phyloP scores from a whole-genome alignment of 2,888 invertebrate species.

The Dinocampus coccinellae region DNA sequence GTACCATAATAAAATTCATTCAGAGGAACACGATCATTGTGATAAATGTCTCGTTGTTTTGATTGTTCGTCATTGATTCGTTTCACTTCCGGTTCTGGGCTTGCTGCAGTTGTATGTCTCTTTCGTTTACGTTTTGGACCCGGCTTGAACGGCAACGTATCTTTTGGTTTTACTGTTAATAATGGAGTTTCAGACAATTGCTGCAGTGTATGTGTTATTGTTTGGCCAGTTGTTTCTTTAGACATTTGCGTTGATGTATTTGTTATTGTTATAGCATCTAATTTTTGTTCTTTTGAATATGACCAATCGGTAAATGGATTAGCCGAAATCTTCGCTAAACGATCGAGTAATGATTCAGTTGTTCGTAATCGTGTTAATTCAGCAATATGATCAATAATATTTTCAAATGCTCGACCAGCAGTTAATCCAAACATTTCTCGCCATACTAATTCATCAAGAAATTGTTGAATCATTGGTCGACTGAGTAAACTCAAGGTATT shows the following conservation, averaged over 20 bases:
- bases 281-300: constrained; percentile 46
- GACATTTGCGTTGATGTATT: constrained; percentile 23
- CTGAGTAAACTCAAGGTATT: constrained; percentile 86
- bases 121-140: constrained; percentile 61
- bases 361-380: constrained; percentile 78
- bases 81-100: constrained; percentile 67
- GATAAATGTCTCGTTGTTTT: constrained; percentile 48
- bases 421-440: constrained; percentile 86
- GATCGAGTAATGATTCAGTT: constrained; percentile 68
- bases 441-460: constrained; percentile 91
- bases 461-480: constrained; percentile 89
- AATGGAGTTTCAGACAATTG: constrained; percentile 22
- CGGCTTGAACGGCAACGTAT: constrained; percentile 54
- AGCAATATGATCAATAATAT: constrained; percentile 82
- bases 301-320: constrained; percentile 80
- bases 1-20: constrained; percentile 65
- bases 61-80: constrained; percentile 46
- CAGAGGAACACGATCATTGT: constrained; percentile 50
- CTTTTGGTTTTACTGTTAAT: constrained; percentile 47
- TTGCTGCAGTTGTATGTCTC: constrained; percentile 42
- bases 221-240: background rate
- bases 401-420: constrained; percentile 84
- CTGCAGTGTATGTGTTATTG: constrained; percentile 3
- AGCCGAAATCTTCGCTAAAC: constrained; percentile 70
- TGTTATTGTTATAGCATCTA: background rate